Conservation (phyloP, 2,113 vertebrate species). For the Apodemus speciosus region DNA sequence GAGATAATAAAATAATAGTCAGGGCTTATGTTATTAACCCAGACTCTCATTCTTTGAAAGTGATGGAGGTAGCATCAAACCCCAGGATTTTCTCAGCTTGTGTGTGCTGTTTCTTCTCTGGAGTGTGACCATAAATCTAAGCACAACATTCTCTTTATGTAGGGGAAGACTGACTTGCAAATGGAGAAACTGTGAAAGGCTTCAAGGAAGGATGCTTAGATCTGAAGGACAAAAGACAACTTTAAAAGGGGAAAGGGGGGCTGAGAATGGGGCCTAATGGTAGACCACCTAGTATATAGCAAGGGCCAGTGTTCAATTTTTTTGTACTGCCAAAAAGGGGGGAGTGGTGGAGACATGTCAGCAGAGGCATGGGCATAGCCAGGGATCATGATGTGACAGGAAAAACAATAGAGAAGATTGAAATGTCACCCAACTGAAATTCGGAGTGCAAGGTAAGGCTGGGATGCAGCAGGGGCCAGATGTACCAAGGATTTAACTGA, state of each 20-base stretch:
- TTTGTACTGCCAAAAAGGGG: background rate
- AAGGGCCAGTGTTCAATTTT: background rate
- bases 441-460: background rate
- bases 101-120: background rate
- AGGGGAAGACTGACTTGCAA: background rate
- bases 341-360: no score
- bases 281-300: background rate
- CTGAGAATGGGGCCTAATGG: no score
- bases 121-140: background rate
- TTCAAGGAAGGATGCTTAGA: background rate
- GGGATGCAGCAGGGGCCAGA: no score
- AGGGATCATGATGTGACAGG: background rate
- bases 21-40: background rate
- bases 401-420: background rate
- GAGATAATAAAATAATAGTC: background rate
- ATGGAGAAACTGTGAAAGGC: background rate
- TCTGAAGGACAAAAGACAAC: slow-evolving; percentile 34
- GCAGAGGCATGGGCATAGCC: background rate
- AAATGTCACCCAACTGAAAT: background rate
- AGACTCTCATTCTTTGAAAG: background rate
- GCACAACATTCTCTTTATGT: background rate
- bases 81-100: background rate
- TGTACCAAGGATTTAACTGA: background rate
- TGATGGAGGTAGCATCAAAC: background rate
- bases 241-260: background rate